Conservation (phyloP, 2,888 invertebrate species). For the Malacosoma neustria region DNA sequence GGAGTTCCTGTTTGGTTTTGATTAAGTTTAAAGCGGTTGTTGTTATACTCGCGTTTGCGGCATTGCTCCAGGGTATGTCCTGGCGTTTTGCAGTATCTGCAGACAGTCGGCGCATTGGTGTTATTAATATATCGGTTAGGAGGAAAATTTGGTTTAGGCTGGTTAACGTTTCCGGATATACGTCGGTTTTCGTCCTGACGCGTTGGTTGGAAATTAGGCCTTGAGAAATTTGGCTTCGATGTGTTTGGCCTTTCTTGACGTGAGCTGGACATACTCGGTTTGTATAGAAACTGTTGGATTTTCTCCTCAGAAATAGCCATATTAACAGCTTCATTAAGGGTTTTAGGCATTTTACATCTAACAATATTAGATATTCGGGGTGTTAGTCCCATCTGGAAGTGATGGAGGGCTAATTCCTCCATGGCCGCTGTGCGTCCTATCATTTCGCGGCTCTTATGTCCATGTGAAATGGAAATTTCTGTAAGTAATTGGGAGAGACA, state of each 20-base stretch:
- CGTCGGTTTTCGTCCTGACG: neutral
- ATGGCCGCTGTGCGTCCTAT: conserved; percentile 17
- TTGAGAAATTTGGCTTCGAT: neutral
- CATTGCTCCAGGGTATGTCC: conserved; percentile 10
- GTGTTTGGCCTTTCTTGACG: neutral
- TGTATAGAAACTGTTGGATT: neutral
- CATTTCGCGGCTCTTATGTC: conserved; percentile 7
- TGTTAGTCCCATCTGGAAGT: conserved; percentile 2
- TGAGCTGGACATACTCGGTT: neutral
- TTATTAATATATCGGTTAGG: neutral
- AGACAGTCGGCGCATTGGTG: neutral
- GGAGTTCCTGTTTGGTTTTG: conserved; percentile 2
- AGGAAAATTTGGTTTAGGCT: neutral
- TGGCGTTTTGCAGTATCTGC: conserved; percentile 3
- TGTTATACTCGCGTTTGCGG: conserved; percentile 10
- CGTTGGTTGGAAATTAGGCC: neutral
- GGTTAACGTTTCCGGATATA: neutral
- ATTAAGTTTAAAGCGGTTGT: conserved; percentile 4
- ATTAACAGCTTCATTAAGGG: conserved; percentile 5
- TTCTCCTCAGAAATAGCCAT: conserved; percentile 3
- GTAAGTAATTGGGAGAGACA: neutral
- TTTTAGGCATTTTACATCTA: conserved; percentile 3
- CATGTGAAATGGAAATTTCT: neutral
- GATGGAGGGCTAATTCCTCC: conserved; percentile 18
- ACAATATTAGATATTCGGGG: conserved; percentile 5